Evolutionary conservation across 2,113 vertebrate species (phyloP).

Genomic region (Oplegnathus fasciatus): DNA sequence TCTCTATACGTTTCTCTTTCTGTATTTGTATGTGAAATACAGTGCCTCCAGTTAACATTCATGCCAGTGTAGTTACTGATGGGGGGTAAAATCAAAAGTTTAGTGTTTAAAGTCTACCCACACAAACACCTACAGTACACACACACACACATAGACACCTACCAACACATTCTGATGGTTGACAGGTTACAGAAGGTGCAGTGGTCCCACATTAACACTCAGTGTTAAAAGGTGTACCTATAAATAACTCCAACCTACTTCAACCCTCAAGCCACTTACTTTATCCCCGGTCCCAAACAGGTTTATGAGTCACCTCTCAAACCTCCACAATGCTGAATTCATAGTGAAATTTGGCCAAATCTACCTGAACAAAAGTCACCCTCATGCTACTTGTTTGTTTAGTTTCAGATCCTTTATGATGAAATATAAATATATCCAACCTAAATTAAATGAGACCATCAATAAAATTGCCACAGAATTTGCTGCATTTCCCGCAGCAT

Average conservation of each 20-base stretch:
- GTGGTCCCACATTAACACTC: background rate
- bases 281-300: constrained; percentile 22
- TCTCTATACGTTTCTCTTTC: background rate
- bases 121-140: background rate
- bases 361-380: background rate
- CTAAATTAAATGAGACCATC: background rate
- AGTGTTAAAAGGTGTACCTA: background rate
- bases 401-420: constrained; percentile 7
- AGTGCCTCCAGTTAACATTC: background rate
- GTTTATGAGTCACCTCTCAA: constrained; percentile 40
- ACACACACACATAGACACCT: background rate
- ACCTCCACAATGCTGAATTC: background rate
- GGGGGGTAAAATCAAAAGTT: background rate
- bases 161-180: background rate
- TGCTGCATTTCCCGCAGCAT: background rate
- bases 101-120: background rate
- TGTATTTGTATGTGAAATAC: background rate
- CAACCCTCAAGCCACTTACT: background rate
- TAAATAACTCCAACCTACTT: constrained; percentile 9
- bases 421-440: background rate
- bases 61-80: background rate
- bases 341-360: background rate
- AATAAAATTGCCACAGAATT: background rate
- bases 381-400: background rate
- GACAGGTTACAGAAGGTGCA: background rate